Conservation (phyloP, 2,113 vertebrate genomes). For the Salvelinus fontinalis region DNA sequence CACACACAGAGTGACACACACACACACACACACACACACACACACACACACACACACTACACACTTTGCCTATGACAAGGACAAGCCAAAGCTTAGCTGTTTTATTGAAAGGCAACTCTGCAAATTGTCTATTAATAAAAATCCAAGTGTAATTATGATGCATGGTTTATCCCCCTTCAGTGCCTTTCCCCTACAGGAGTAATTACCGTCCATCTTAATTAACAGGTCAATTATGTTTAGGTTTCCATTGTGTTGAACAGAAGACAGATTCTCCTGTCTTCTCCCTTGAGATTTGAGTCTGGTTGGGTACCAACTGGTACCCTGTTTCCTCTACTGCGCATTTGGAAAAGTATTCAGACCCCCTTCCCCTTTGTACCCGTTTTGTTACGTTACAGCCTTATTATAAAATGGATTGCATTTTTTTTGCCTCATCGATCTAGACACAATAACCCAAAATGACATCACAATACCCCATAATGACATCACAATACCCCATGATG, state of each 20-base stretch:
- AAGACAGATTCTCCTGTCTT: not conserved
- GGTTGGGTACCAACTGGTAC: too few species aligned
- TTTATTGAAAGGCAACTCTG: conserved; percentile 37
- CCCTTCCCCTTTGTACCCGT: too few species aligned
- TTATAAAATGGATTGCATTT: too few species aligned
- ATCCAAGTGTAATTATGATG: conserved; percentile 68
- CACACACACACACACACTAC: not conserved
- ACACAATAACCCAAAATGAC: too few species aligned
- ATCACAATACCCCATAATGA: too few species aligned
- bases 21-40: conserved; percentile 9
- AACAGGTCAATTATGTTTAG: conserved; percentile 58
- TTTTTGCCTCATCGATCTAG: too few species aligned
- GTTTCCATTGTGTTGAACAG: conserved; percentile 26
- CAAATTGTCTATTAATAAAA: conserved; percentile 55
- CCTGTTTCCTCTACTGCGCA: too few species aligned
- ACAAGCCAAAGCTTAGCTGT: conserved; percentile 4
- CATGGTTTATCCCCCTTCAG: conserved; percentile 50
- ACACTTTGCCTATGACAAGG: not conserved
- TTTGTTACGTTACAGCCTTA: too few species aligned
- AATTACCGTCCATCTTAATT: conserved; percentile 50
- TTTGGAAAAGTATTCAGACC: too few species aligned
- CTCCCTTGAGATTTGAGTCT: too few species aligned
- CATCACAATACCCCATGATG: too few species aligned
- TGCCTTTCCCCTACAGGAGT: conserved; percentile 46
- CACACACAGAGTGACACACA: too few species aligned